A percentile compares a stretch with the other conserved stretches of the same genome.
Evolutionary conservation across 2,797 vertebrate genomes (phyloP).

Genomic region (Poecilia wingei): DNA sequence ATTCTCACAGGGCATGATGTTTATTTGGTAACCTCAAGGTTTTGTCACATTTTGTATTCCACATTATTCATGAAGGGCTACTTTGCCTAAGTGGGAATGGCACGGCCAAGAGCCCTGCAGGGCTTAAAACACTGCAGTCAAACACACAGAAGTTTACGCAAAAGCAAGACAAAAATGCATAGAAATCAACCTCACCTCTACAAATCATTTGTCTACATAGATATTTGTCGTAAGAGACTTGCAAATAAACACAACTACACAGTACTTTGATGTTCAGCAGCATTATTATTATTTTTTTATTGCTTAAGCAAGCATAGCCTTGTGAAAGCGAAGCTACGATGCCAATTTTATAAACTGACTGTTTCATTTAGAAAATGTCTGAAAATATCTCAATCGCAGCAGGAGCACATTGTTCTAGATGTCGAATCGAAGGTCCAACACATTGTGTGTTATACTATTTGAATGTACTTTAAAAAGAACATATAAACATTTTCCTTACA

Average conservation of each 20-base stretch:
- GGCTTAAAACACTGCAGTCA: constrained; percentile 31
- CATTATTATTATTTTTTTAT: constrained; percentile 9
- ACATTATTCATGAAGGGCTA: constrained; percentile 68
- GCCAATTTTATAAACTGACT: constrained; percentile 19
- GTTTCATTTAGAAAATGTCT: constrained; percentile 3
- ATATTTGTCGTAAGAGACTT: constrained; percentile 14
- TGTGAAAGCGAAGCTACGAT: constrained; percentile 34
- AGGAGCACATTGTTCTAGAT: not conserved
- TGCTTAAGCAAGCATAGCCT: constrained; percentile 53
- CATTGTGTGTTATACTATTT: not conserved
- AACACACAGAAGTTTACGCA: constrained; percentile 11
- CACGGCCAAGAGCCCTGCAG: constrained; percentile 42
- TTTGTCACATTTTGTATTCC: constrained; percentile 69
- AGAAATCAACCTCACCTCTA: constrained; percentile 45
- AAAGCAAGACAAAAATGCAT: constrained; percentile 1
- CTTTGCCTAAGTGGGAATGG: constrained; percentile 40
- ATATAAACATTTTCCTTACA: not conserved
- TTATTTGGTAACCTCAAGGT: constrained; percentile 72
- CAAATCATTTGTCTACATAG: constrained; percentile 50
- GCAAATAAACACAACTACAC: constrained; percentile 13
- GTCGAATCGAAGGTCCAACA: not conserved
- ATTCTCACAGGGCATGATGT: constrained; percentile 58
- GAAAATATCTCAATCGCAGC: not conserved
- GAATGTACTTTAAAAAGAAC: not conserved
- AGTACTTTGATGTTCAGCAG: constrained; percentile 27